Base-by-base conservation (phyloP, 2,113 vertebrate species). In the Chionis minor region DNA sequence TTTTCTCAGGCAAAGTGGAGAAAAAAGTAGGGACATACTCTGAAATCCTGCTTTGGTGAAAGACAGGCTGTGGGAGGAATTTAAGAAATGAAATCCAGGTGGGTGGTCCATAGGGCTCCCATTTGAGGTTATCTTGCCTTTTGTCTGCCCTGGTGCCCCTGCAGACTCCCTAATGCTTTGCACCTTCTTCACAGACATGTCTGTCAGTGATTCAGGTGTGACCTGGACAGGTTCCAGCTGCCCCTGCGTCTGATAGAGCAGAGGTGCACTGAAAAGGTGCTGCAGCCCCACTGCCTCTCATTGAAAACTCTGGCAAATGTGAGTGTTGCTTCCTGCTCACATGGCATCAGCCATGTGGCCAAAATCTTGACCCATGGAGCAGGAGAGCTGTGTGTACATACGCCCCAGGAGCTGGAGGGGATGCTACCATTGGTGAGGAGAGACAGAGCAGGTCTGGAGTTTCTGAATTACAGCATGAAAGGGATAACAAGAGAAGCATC, bases 371-470 rank as follows among this genome's bases (percentile, higher is more conserved):
- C 4, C 35, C 16, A 13, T 32, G 45, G 30, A 59, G 18, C 13
- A 62, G 20, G n/a, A 44, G 5, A 88, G 9, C 32, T 54, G 8
- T 14, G 12, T 22, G 14, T 24, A 20, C 7, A 5, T 56, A 20
- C 66, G 30, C 18, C 14, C 4, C 30, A n/a, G 30, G 28, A 59
- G 12, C 44, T 63, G 32, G 20, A 38, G 19, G 4, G 21, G 12
- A n/a, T 38, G 24, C 3, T 42, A 0, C 16, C 9, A 8, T 14
- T 62, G 30, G 40, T 51, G 32, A 82, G 44, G n/a, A 32, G 59
- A 33, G 12, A 2, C 7, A 17, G 28, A 45, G 23, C 20, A 62
- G 10, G 14, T 30, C 16, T 51, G 0, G 0, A 33, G 20, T 10
- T 87, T 66, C 78, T 47, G 2, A 61, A 6, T 52, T 62, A 28